phyloP scores from a whole-genome alignment of 2,113 vertebrate genomes.

The Charadrius vociferus region DNA sequence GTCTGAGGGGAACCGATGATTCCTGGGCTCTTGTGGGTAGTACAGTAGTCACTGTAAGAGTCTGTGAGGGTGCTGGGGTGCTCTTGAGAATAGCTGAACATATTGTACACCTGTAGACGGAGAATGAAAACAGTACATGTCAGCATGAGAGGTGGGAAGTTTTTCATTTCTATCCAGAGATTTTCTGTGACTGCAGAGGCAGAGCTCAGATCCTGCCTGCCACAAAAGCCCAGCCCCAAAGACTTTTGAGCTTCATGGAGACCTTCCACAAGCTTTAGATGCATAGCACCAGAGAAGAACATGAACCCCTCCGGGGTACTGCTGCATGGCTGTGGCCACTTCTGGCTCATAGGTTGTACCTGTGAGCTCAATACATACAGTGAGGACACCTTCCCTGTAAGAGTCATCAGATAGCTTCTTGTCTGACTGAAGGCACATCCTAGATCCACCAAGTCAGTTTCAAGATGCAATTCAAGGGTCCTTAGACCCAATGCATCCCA shows the following conservation, averaged over 20 bases:
- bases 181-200: background rate
- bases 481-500: background rate
- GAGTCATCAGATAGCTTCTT: background rate
- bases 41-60: slow-evolving; percentile 46
- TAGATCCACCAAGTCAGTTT: background rate
- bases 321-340: background rate
- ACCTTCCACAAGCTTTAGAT: background rate
- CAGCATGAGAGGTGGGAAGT: background rate
- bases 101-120: slow-evolving; percentile 23
- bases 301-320: background rate
- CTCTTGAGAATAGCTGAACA: slow-evolving; percentile 46
- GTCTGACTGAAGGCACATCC: background rate
- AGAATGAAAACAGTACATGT: background rate
- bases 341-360: background rate
- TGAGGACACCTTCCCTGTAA: background rate
- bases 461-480: background rate
- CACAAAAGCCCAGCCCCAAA: background rate
- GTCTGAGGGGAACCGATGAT: background rate
- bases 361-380: background rate
- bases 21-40: background rate
- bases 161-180: background rate
- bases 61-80: slow-evolving; percentile 30
- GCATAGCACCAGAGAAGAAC: background rate
- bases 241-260: background rate
- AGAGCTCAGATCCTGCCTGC: accelerated